A percentile compares a stretch with the other conserved stretches of the same genome.
These are phyloP conservation scores for Chaenodraco wilsoni DNA, from an alignment of 2,797 vertebrate genomes.

Conservation along the genomic window DNA sequence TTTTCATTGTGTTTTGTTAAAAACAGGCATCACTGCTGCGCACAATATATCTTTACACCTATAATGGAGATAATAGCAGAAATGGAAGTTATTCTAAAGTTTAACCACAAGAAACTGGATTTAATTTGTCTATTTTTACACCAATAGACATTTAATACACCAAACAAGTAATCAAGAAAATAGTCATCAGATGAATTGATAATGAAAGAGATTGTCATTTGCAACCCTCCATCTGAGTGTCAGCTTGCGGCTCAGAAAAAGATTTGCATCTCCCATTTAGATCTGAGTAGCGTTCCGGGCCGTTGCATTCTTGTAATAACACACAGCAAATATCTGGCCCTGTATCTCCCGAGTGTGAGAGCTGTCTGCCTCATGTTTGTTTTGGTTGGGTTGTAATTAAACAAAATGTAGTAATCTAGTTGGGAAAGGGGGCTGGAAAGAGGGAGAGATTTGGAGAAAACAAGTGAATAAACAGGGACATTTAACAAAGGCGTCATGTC, in stretches of 20 bases:
- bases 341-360: background rate
- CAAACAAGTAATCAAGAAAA: no score
- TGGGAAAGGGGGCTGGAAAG: background rate
- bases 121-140: no score
- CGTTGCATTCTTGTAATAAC: slow-evolving; percentile 17
- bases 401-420: slow-evolving; percentile 13
- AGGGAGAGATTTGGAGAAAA: background rate
- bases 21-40: slow-evolving; percentile 1
- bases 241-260: background rate
- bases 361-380: background rate
- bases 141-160: no score
- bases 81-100: no score
- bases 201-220: no score
- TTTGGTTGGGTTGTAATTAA: slow-evolving; percentile 17
- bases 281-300: slow-evolving; percentile 12
- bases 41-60: background rate
- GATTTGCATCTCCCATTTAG: slow-evolving; percentile 12
- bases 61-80: no score
- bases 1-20: background rate
- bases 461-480: background rate
- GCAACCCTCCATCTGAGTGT: background rate
- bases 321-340: background rate
- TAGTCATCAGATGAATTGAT: no score
- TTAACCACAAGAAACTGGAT: no score
- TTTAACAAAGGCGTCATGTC: background rate